A percentile compares a stretch with the other conserved stretches of the same genome.
phyloP scores from a whole-genome alignment of 2,797 vertebrate genomes.

The Gastrophryne carolinensis region DNA sequence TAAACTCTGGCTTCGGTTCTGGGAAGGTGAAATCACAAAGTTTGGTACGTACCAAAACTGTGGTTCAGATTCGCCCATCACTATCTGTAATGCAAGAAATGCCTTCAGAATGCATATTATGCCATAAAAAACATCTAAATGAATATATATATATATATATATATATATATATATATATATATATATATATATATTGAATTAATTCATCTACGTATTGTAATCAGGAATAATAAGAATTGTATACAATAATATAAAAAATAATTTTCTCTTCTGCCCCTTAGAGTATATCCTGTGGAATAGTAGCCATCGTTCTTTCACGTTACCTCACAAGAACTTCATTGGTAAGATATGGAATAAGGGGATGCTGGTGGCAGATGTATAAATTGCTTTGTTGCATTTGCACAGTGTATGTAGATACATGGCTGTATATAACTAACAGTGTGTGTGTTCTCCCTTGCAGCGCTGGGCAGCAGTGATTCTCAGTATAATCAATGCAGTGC shows the following conservation, averaged over 20 bases:
- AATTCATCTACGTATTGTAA: too few relatives aligned
- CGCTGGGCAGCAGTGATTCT: conserved; percentile 75
- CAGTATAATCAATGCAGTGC: conserved; percentile 73
- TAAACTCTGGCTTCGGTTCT: too few relatives aligned
- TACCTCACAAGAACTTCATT: conserved; percentile 72
- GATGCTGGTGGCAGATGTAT: background rate
- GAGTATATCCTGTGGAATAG: conserved; percentile 73
- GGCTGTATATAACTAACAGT: background rate
- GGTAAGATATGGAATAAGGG: conserved; percentile 65
- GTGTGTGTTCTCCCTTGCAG: conserved; percentile 61
- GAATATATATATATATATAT: too few relatives aligned
- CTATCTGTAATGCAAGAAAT: too few relatives aligned
- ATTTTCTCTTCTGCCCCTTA: conserved; percentile 28
- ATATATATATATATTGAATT: too few relatives aligned
- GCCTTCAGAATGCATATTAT: too few relatives aligned
- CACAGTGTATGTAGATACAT: background rate
- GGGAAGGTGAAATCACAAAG: too few relatives aligned
- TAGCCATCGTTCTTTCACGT: conserved; percentile 81
- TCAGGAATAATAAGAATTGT: background rate
- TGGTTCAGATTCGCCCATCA: too few relatives aligned
- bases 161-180: too few relatives aligned
- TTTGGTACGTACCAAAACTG: too few relatives aligned
- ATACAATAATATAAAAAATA: background rate
- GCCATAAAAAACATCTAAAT: too few relatives aligned
- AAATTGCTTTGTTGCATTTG: background rate